Conservation (phyloP, 1,140 invertebrate genomes). For the Arctopsyche grandis region DNA sequence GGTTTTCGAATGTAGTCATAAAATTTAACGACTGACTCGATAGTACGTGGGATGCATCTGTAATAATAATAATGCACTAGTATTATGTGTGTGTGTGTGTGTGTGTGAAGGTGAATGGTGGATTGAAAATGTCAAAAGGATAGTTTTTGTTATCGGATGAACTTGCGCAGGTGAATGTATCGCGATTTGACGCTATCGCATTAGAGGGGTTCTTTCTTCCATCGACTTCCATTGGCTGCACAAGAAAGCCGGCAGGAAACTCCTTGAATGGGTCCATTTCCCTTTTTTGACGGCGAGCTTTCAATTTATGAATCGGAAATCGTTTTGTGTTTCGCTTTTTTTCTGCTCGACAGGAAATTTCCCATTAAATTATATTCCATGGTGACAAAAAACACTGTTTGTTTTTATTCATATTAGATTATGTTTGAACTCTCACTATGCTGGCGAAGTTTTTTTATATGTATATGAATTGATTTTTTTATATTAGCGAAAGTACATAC, state of each 20-base stretch:
- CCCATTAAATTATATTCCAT: not conserved
- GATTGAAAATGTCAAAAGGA: too few relatives aligned
- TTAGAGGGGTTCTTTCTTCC: not conserved
- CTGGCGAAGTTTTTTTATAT: too few relatives aligned
- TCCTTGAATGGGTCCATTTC: slow-evolving; percentile 26
- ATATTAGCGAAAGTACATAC: too few relatives aligned
- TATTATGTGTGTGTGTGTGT: too few relatives aligned
- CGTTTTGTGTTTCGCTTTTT: slow-evolving; percentile 20
- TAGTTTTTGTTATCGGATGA: not conserved
- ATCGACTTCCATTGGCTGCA: not conserved
- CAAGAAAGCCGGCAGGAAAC: slow-evolving; percentile 9
- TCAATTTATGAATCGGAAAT: slow-evolving; percentile 32
- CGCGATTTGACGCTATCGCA: slow-evolving; percentile 15
- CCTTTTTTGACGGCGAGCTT: not conserved
- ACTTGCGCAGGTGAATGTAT: slow-evolving; percentile 15
- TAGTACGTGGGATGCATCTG: not conserved
- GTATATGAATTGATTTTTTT: too few relatives aligned
- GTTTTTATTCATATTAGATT: too few relatives aligned
- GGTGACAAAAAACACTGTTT: not conserved
- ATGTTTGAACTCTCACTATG: too few relatives aligned
- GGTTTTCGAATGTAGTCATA: not conserved
- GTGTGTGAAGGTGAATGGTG: too few relatives aligned
- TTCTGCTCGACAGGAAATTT: not conserved
- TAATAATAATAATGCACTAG: not conserved
- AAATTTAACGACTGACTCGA: not conserved